Conservation (phyloP, 2,113 vertebrate species). For the Cyanocitta stelleri region DNA sequence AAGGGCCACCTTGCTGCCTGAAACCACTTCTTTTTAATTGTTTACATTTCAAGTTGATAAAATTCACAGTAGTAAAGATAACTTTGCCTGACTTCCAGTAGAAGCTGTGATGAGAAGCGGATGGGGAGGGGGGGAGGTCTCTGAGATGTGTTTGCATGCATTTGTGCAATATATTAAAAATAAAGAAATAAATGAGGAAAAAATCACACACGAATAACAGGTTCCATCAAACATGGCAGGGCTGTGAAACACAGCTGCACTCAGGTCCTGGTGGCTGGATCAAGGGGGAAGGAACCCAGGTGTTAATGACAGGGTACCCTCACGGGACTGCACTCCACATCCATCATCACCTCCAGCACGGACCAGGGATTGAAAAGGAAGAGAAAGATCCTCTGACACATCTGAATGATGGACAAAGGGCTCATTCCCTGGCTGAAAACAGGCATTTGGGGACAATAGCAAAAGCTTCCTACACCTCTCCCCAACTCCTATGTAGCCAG, state of each 20-base stretch:
- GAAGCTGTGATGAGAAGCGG: neutral
- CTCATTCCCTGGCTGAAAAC: neutral
- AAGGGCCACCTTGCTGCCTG: neutral
- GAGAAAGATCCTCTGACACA: neutral
- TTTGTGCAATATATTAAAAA: neutral
- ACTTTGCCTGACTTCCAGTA: neutral
- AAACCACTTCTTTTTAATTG: neutral
- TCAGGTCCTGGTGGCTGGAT: neutral
- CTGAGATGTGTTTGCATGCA: neutral
- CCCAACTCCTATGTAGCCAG: fast-evolving
- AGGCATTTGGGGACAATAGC: neutral
- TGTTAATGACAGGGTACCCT: neutral
- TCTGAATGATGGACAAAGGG: neutral
- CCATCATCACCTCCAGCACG: neutral
- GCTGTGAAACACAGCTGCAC: neutral
- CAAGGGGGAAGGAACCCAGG: neutral
- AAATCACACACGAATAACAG: neutral
- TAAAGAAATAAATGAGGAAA: fast-evolving
- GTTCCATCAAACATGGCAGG: neutral
- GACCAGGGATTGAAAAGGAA: neutral
- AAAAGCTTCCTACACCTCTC: neutral
- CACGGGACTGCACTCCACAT: fast-evolving
- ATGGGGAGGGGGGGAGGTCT: neutral
- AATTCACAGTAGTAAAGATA: neutral
- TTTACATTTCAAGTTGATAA: neutral